These are phyloP conservation scores for Drosophila meridiana DNA, from an alignment of 2,888 invertebrate genomes.

Conservation along the genomic window DNA sequence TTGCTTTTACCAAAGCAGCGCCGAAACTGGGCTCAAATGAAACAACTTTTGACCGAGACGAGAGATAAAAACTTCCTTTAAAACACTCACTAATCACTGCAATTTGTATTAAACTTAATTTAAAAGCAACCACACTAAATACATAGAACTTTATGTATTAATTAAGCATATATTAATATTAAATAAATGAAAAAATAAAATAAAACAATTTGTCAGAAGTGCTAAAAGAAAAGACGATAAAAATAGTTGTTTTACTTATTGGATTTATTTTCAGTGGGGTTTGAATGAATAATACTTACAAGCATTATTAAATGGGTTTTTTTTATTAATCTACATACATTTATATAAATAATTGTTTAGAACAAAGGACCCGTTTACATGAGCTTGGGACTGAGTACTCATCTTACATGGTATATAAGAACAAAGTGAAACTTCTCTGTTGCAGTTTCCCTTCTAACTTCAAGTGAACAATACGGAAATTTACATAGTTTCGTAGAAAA, in stretches of 20 bases:
- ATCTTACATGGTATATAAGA: conserved; percentile 8
- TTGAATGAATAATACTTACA: not conserved
- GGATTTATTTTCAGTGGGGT: not conserved
- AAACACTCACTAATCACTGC: conserved; percentile 38
- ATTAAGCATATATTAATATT: conserved; percentile 46
- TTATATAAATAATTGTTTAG: not conserved
- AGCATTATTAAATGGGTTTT: too few species aligned
- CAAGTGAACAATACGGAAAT: not conserved
- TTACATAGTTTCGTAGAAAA: not conserved
- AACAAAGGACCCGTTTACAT: not conserved
- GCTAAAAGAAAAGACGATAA: conserved; percentile 53
- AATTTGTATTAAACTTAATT: conserved; percentile 42
- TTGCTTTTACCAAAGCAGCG: conserved; percentile 2
- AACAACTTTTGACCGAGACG: conserved; percentile 10
- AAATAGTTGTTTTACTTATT: conserved; percentile 16
- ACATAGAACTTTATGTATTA: conserved; percentile 41
- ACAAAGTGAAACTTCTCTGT: too few species aligned
- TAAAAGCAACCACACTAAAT: conserved; percentile 44
- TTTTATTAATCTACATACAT: not conserved
- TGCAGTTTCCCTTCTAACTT: conserved; percentile 10
- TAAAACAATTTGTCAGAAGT: conserved; percentile 64
- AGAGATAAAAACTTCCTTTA: conserved; percentile 42
- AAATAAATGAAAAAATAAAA: conserved; percentile 28
- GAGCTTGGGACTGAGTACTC: not conserved
- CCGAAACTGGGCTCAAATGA: conserved; percentile 3